Conservation (phyloP, 2,113 vertebrate genomes). For the Canis aureus region DNA sequence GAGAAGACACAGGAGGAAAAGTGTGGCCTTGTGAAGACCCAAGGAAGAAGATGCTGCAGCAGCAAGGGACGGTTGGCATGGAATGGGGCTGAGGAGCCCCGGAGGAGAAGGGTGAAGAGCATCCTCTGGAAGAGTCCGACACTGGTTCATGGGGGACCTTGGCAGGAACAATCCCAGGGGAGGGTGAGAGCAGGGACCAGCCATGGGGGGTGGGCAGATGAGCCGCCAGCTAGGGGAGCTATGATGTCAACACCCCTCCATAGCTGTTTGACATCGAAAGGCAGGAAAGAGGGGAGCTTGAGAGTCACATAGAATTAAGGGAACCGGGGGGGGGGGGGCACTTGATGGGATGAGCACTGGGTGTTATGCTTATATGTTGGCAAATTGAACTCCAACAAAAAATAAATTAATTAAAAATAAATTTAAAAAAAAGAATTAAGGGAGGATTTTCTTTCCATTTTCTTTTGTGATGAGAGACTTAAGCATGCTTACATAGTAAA, state of each 20-base stretch:
- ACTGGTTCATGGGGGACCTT: not conserved
- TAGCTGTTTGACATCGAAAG: not conserved
- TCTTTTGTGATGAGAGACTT: not conserved
- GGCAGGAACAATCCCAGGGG: not conserved
- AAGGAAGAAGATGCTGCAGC: not conserved
- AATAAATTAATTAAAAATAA: no score
- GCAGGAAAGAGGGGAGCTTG: not conserved
- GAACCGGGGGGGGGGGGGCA: accelerated
- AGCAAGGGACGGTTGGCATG: not conserved
- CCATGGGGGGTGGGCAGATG: not conserved
- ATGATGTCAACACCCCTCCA: not conserved
- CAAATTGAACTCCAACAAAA: no score
- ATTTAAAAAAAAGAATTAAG: not conserved
- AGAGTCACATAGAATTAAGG: not conserved
- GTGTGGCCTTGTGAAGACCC: not conserved
- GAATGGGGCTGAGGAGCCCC: not conserved
- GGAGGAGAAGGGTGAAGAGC: not conserved
- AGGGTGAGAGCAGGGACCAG: not conserved
- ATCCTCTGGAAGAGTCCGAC: not conserved
- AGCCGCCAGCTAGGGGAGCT: not conserved
- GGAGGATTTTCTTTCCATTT: not conserved
- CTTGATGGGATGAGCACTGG: no score
- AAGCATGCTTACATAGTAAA: not conserved
- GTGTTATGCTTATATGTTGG: no score
- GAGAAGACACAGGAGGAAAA: not conserved